A percentile compares a stretch with the other conserved stretches of the same genome.
Conservation (phyloP, 2,888 invertebrate genomes). For the Dilophus febrilis region DNA sequence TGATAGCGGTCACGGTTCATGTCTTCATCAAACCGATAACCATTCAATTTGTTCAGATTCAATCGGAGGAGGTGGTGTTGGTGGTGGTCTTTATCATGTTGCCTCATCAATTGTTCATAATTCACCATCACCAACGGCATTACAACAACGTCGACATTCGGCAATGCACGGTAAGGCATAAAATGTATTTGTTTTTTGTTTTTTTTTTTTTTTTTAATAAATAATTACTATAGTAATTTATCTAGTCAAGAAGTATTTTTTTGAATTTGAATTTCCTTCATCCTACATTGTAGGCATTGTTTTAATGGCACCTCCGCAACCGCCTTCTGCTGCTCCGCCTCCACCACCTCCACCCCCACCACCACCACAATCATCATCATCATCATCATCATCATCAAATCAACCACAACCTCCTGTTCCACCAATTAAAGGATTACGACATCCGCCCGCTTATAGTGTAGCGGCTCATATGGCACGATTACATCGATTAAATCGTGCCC, state of each 20-base stretch:
- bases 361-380: conserved; percentile 9
- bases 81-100: conserved; percentile 17
- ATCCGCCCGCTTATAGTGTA: conserved; percentile 68
- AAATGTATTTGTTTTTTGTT: conserved; percentile 8
- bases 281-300: background rate
- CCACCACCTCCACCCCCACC: conserved; percentile 7
- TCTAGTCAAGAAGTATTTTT: no score
- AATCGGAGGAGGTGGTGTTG: conserved; percentile 3
- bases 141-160: conserved; percentile 33
- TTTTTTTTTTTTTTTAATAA: conserved; percentile 8
- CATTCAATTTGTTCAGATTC: conserved; percentile 15
- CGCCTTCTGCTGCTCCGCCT: conserved; percentile 14
- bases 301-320: conserved; percentile 18
- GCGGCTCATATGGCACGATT: conserved; percentile 75
- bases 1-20: conserved; percentile 77
- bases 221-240: no score
- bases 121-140: conserved; percentile 29
- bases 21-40: conserved; percentile 36
- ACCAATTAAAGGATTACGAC: conserved; percentile 20
- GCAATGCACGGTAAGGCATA: conserved; percentile 32
- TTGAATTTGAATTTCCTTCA: no score
- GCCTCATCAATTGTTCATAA: conserved; percentile 17
- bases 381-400: conserved; percentile 16
- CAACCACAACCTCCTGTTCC: conserved; percentile 7
- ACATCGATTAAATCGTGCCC: conserved; percentile 64